These are phyloP conservation scores for Gambelia wislizenii DNA, from an alignment of 2,797 vertebrate species.

Conservation along the genomic window DNA sequence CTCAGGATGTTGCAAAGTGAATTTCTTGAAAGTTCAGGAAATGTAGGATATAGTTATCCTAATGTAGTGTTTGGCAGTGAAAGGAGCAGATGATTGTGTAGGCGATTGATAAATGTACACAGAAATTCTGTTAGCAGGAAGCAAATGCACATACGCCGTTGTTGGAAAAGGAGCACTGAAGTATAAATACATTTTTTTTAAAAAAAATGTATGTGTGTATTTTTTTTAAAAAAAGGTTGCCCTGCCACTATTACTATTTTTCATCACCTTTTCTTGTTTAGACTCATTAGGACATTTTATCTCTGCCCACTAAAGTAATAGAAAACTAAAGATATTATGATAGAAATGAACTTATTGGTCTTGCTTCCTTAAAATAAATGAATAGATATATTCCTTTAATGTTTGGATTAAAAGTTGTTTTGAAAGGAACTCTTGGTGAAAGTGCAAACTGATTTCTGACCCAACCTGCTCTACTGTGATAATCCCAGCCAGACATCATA, in stretches of 20 bases:
- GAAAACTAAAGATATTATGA: background rate
- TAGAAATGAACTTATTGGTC: background rate
- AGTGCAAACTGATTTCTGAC: background rate
- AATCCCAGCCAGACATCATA: background rate
- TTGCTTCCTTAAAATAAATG: background rate
- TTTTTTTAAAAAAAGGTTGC: background rate
- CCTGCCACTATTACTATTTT: background rate
- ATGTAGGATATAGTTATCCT: background rate
- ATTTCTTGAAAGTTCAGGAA: background rate
- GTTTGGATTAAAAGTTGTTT: constrained; percentile 34
- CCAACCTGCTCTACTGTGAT: background rate
- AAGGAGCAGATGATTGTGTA: background rate
- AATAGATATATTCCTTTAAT: background rate
- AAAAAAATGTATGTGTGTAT: background rate
- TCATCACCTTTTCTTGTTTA: background rate
- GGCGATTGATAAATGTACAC: background rate
- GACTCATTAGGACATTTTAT: too few relatives aligned
- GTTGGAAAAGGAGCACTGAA: background rate
- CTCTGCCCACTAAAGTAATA: background rate
- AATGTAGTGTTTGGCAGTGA: background rate
- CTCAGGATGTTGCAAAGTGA: background rate
- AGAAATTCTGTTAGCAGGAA: background rate
- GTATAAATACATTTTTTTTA: background rate
- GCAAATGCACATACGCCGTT: background rate
- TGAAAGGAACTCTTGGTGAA: constrained; percentile 15